Evolutionary conservation across 2,888 invertebrate genomes (phyloP), one percentile per base, ranked within the genome.

Genomic region (Arrhopalites spinosus): DNA sequence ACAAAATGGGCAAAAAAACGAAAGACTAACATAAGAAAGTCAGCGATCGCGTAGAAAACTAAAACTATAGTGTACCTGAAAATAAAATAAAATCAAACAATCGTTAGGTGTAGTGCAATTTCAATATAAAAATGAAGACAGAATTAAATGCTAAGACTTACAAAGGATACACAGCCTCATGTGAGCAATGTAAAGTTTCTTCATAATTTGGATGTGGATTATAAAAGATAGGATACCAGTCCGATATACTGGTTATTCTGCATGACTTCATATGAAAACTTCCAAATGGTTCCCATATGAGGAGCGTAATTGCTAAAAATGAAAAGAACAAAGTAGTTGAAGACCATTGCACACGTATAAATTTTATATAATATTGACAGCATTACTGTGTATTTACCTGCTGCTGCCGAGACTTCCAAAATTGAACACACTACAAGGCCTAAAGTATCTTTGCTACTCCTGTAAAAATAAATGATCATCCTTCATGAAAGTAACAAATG

Each of bases 131-230:
- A 53, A 69, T 30, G 47, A 47, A 50, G 20, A 45, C 15, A 45
- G 15, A 45, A 45, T 5, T 36, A 66, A n/a, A n/a, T n/a, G n/a
- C n/a, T 30, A 79, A 29, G 1, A 89, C 92, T 90, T 89, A 98
- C 95, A 98, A 87, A 63, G 98, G 98, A 88, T 96, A 98, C 0
- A 98, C 97, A 75, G 97, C 96, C 87, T 99, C 98, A 84, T 98
- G 96, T 0, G 98, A 96, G 86, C 98, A 99, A 86, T 96, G 92
- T 73, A 98, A 86, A 23, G 92, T 92, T 78, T 91, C 90, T 76
- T 93, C 92, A 86, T 96, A 98, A 86, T 96, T 93, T 0, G 96
- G 95, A 81, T 90, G 91, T 7, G 98, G 98, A 87, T 99, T 99
- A 84, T 96, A 90, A 78, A 98, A 89, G 81, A 98, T 86, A 0